Base-by-base conservation (phyloP, 2,888 invertebrate species). In the Tanaodytes sp. region DNA sequence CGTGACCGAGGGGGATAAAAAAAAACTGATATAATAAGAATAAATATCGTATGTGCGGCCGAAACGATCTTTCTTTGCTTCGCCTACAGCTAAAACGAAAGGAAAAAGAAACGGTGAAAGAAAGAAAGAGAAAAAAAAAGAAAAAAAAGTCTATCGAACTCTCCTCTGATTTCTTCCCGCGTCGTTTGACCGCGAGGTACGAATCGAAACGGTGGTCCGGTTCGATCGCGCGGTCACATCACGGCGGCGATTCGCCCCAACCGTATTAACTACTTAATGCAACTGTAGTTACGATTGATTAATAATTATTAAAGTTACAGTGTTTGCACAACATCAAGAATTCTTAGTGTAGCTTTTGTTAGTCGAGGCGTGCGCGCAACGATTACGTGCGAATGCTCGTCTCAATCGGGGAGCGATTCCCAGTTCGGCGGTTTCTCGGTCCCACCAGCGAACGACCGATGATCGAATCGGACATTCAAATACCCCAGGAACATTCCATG, bases 241-340 rank as follows among this genome's bases (percentile, higher is more conserved):
- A 15, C 33, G 20, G 52, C 36, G 54, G 40, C 45, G 30, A 55
- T 40, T n/a, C 18, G 18, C 43, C 45, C 62, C 55, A 45, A 19
- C 36, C 51, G 65, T 77, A 72, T 75, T 75, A 63, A 77, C 78
- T 82, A 82, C 77, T 74, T 74, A 79, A 77, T 81, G 80, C 76
- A 81, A 79, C 76, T 77, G 79, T 77, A 74, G 64, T 74, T 78
- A 81, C 76, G 76, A 80, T 79, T 78, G 76, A 75, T 82, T 79
- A 79, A 79, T 80, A 82, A 80, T 63, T 77, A 76, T 79, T 66
- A 80, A 79, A 80, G 75, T 82, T 82, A 83, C 80, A 81, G 78
- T 79, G 77, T 82, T n/a, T 82, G 82, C 81, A 83, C 81, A 82
- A 83, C 83, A 83, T 82, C 80, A 76, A 83, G 82, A 83, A 80